These are phyloP conservation scores for Bugulina stolonifera DNA, from an alignment of 2,888 invertebrate species.

Conservation along the genomic window DNA sequence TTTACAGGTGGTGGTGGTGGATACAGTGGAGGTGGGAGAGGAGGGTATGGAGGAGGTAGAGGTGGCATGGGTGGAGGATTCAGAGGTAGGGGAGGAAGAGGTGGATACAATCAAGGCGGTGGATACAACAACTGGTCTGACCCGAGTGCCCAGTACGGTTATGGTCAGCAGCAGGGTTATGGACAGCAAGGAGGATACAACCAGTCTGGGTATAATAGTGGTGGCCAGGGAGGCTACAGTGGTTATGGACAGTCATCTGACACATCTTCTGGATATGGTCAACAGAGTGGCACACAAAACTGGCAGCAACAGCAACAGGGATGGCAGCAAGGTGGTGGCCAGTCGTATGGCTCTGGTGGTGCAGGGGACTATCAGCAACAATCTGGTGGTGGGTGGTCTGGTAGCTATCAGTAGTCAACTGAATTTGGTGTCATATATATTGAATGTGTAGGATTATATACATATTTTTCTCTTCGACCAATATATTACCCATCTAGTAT, in stretches of 20 bases:
- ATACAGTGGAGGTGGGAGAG: background rate
- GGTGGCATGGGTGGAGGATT: background rate
- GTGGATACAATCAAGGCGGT: background rate
- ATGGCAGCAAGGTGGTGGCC: background rate
- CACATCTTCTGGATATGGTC: background rate
- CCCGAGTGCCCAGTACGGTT: background rate
- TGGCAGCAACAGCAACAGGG: slow-evolving; percentile 9
- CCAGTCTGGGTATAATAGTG: background rate
- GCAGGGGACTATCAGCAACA: background rate
- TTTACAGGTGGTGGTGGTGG: too few species aligned
- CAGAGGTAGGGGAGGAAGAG: background rate
- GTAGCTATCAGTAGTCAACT: background rate
- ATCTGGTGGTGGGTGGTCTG: background rate
- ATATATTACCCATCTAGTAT: too few species aligned
- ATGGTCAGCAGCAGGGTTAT: background rate
- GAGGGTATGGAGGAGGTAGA: background rate
- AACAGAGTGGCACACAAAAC: background rate
- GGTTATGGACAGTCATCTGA: background rate
- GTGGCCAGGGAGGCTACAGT: background rate
- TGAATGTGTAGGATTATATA: too few species aligned
- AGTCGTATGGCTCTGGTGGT: background rate
- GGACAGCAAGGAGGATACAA: slow-evolving; percentile 23
- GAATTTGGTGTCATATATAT: background rate
- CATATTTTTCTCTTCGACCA: too few species aligned
- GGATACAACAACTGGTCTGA: background rate